A percentile compares a stretch with the other conserved stretches of the same genome.
These are phyloP conservation scores for Corythaixoides concolor DNA, from an alignment of 2,113 vertebrate species.

Conservation along the genomic window DNA sequence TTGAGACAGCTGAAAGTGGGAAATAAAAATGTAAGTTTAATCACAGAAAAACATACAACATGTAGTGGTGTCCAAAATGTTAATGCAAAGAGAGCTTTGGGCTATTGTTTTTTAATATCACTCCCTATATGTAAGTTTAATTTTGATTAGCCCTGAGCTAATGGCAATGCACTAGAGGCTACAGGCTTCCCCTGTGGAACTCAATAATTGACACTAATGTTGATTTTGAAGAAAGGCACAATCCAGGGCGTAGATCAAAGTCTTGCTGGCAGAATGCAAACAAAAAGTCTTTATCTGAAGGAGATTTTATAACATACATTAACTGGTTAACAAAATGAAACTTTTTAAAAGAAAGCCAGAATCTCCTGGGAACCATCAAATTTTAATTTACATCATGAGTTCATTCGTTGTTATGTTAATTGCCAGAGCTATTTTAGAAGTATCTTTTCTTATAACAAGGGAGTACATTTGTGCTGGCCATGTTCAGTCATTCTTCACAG, in stretches of 20 bases:
- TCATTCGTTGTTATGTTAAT: slow-evolving; percentile 49
- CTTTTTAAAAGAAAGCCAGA: neutral
- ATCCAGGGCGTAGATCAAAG: neutral
- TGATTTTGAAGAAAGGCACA: neutral
- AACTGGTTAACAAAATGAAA: slow-evolving; percentile 1
- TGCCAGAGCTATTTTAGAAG: slow-evolving; percentile 36
- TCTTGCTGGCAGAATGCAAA: neutral
- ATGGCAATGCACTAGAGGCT: neutral
- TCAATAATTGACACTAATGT: neutral
- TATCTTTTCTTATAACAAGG: neutral
- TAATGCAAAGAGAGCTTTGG: neutral
- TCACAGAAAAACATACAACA: neutral
- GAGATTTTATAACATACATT: neutral
- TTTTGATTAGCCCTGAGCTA: neutral
- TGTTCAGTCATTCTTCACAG: neutral
- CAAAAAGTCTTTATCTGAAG: neutral
- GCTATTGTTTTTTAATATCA: neutral
- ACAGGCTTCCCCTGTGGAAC: neutral
- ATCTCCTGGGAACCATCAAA: slow-evolving; percentile 4
- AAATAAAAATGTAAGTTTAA: neutral
- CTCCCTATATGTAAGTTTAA: neutral
- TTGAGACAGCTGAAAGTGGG: neutral
- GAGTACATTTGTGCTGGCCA: neutral
- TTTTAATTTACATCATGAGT: neutral
- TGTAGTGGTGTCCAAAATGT: neutral